Base-by-base conservation (phyloP, 2,113 vertebrate genomes). In the Physeter macrocephalus region DNA sequence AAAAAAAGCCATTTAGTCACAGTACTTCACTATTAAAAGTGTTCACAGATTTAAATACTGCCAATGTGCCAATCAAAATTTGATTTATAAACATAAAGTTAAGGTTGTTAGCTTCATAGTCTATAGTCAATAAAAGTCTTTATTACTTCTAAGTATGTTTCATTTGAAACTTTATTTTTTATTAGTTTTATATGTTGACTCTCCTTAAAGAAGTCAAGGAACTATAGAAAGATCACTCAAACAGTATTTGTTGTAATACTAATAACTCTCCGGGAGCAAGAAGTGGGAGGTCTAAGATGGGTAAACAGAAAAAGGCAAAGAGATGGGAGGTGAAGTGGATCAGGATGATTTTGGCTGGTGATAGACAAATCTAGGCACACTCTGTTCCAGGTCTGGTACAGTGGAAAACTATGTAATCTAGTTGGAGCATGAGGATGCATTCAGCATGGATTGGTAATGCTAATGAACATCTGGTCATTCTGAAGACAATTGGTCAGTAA, bases 1-100 rank as follows among this genome's bases (percentile, higher is more conserved):
- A 98, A 98, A 97, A 98, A 99, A 98, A 99, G 94, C 91, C 98
- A 97, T 98, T 98, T 98, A 97, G 97, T 98, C 98, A 99, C 98
- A 98, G 92, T 97, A 97, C 95, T 98, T 98, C 98, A 98, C 95
- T 98, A 98, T 98, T 97, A 98, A 98, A 99, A 98, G 97, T 97
- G 97, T 97, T 97, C 90, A 92, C 96, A 97, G 98, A 98, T 98
- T 98, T 95, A 98, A 98, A 97, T 98, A 97, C 96, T 98, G 98
- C 96, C 97, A 97, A 97, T 98, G 97, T 98, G 98, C 98, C 98
- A 98, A 98, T 93, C 97, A 98, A 97, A 98, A 98, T 97, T 96
- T 46, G 88, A 97, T 98, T 98, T 98, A 97, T 98, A 98, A 98
- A 94, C 66, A 98, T 86, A 46, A 90, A 96, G 97, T 80, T 67